Percentiles rank a stretch among this genome's conserved stretches.
phyloP scores from a whole-genome alignment of 2,797 vertebrate species.

The Ctenopoma kingsleyae region DNA sequence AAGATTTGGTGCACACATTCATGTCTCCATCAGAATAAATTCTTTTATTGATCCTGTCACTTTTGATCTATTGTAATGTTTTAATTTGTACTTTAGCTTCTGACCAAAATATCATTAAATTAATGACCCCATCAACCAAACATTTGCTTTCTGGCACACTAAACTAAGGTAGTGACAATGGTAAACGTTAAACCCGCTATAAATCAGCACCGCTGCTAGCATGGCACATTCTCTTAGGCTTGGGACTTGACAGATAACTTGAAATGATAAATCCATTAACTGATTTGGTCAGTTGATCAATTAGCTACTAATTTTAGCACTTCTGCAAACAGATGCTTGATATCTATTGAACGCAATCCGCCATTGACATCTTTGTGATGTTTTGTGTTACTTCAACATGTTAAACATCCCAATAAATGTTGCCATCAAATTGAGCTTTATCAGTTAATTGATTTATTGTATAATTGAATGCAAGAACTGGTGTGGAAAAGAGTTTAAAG shows the following conservation, averaged over 20 bases:
- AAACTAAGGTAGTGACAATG: background rate
- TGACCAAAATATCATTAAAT: background rate
- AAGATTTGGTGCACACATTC: background rate
- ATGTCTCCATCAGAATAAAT: background rate
- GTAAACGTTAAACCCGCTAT: background rate
- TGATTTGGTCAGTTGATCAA: background rate
- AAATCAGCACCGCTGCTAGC: background rate
- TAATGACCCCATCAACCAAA: background rate
- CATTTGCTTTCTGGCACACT: background rate
- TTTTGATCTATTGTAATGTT: background rate
- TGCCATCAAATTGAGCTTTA: constrained; percentile 28
- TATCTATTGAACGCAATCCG: constrained; percentile 14
- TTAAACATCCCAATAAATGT: constrained; percentile 32
- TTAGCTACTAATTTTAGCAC: background rate
- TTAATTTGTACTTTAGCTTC: too few relatives aligned
- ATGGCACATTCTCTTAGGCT: background rate
- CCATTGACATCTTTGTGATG: constrained; percentile 31
- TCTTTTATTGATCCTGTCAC: too few relatives aligned
- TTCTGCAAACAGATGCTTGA: background rate
- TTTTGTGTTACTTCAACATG: constrained; percentile 41
- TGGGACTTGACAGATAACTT: background rate
- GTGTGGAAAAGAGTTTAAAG: constrained; percentile 36
- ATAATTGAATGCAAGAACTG: constrained; percentile 27
- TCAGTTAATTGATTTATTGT: constrained; percentile 63
- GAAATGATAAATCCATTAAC: background rate